Percentiles rank a stretch among this genome's conserved stretches.
Evolutionary conservation across 2,888 invertebrate genomes (phyloP).

Genomic region (Eubasilissa splendida): DNA sequence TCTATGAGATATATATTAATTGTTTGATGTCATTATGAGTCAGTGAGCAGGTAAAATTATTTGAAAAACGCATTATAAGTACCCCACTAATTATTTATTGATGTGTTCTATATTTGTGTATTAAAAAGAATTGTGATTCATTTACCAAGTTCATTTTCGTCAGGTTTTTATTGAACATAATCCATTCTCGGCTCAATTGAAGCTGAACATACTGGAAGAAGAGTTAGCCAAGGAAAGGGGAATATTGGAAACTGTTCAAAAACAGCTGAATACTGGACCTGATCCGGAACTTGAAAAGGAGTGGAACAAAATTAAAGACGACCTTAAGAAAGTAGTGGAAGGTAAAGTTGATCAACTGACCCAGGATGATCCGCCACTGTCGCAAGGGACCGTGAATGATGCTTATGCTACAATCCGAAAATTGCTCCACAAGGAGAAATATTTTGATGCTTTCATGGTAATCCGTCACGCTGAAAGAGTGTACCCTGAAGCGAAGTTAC

Average conservation of each 20-base stretch:
- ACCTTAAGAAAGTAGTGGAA: slow-evolving; percentile 70
- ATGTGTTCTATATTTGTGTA: no score
- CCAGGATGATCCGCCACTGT: slow-evolving; percentile 69
- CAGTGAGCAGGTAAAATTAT: no score
- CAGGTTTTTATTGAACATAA: slow-evolving; percentile 86
- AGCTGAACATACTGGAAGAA: slow-evolving; percentile 72
- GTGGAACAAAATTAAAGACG: slow-evolving; percentile 72
- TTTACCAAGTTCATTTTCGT: background rate
- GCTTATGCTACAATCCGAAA: slow-evolving; percentile 67
- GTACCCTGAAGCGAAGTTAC: slow-evolving; percentile 68
- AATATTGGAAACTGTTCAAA: slow-evolving; percentile 76
- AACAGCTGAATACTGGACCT: slow-evolving; percentile 68
- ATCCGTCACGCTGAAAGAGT: slow-evolving; percentile 70
- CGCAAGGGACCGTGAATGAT: slow-evolving; percentile 68
- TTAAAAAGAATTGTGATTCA: no score
- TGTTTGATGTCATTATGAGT: no score
- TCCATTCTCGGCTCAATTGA: slow-evolving; percentile 85
- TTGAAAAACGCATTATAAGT: no score
- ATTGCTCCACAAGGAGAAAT: slow-evolving; percentile 69
- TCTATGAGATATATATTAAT: no score
- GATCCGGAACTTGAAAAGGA: slow-evolving; percentile 68
- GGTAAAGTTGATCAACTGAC: slow-evolving; percentile 68
- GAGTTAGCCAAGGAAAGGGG: slow-evolving; percentile 75
- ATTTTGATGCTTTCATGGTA: slow-evolving; percentile 71
- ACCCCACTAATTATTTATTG: no score